Evolutionary conservation across 2,888 invertebrate species (phyloP), one percentile per base, ranked within the genome.

Genomic region (Dolomedes plantarius): DNA sequence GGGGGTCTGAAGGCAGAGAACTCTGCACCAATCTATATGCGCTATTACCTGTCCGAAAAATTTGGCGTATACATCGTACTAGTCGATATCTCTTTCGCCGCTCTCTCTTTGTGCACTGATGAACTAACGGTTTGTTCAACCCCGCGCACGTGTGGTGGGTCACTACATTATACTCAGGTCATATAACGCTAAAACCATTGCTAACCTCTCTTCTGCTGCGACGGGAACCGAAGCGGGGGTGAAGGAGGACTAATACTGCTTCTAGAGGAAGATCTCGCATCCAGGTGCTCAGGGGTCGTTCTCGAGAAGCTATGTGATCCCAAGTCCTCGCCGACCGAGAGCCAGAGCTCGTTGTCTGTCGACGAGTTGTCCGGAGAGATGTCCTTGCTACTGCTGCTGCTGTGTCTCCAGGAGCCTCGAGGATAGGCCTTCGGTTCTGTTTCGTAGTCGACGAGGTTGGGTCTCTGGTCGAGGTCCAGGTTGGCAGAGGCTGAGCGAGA

Each of bases 321-420:
- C 50, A 82, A 67, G 29, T 86, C 86, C 6, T 86, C 86, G 0
- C 72, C 68, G n/a, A 80, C 80, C 1, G 86, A 86, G 6, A 76
- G 64, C 86, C 86, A 86, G 16, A 80, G 41, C 67, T 86, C 86
- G 72, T 86, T 86, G 76, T 86, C 86, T 0, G 86, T 86, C 13
- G 86, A 86, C 3, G 86, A 86, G 32, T 77, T 76, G 41, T 85
- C 83, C 16, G 86, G 86, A 16, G 86, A 86, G 2, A 80, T 71
- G 56, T 80, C 80, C 41, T 80, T 86, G 74, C 86, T 86, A 50
- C 86, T 86, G 41, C 85, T 73, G 46, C 78, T 86, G 71, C 86
- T 80, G 50, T 79, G 80, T 7, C 80, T 62, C 80, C 80, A 72
- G 13, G 74, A 32, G 28, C 65, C 65, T 2, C 86, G 86, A 2